Percentiles rank a stretch among this genome's conserved stretches.
Conservation (phyloP, 2,888 invertebrate species). For the Andrena camellia region DNA sequence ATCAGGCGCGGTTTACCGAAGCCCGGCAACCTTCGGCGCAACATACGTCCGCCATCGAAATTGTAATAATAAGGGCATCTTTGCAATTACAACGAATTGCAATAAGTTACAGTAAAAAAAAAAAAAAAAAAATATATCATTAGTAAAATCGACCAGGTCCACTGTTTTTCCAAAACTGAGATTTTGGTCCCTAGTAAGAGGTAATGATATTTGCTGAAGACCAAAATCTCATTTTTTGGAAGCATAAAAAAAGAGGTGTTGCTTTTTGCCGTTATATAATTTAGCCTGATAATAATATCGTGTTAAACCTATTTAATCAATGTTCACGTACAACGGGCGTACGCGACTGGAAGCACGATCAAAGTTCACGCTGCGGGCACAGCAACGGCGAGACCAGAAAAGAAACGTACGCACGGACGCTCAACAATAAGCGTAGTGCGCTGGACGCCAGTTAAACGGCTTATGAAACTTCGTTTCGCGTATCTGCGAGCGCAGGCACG, state of each 20-base stretch:
- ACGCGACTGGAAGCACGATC: neutral
- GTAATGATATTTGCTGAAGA: too few species aligned
- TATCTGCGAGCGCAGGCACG: constrained; percentile 42
- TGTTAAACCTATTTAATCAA: constrained; percentile 39
- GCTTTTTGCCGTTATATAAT: too few species aligned
- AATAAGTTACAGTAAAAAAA: too few species aligned
- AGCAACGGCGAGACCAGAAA: neutral
- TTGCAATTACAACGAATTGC: too few species aligned
- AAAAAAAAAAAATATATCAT: too few species aligned
- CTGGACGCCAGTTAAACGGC: constrained; percentile 39
- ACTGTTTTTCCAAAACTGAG: too few species aligned
- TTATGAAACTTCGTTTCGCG: constrained; percentile 49
- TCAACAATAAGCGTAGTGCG: constrained; percentile 18
- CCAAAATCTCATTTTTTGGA: too few species aligned
- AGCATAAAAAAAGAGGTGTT: too few species aligned
- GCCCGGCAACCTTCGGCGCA: constrained; percentile 26
- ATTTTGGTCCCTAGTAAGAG: too few species aligned
- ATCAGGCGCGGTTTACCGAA: constrained; percentile 40
- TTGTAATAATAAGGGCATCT: neutral
- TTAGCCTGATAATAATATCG: constrained; percentile 22
- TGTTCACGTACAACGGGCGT: neutral
- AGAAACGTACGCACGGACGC: constrained; percentile 3
- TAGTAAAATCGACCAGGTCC: too few species aligned
- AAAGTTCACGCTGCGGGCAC: neutral
- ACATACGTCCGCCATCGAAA: neutral